Base-by-base conservation (phyloP, 2,113 vertebrate genomes). In the Notarius quadriscutis region DNA sequence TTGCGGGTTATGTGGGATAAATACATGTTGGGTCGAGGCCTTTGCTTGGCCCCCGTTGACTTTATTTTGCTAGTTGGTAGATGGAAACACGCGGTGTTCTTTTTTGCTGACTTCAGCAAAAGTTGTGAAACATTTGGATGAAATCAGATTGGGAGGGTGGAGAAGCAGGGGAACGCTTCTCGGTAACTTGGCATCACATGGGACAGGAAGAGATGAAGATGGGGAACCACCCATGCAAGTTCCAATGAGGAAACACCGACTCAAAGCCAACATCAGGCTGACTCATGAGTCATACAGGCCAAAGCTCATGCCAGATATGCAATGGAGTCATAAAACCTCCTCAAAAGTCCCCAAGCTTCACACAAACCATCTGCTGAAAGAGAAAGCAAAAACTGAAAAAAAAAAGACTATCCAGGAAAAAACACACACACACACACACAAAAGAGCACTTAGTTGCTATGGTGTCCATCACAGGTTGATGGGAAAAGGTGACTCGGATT, bases 151-250 rank as follows among this genome's bases (percentile, higher is more conserved):
- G n/a, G 65, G 17, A 57, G 63, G 65, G 2, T 25, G 9, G 14
- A 34, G 62, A 22, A 51, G 69, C 12, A 22, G 20, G 69, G 5
- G 77, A 69, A 78, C 27, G 22, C 51, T 83, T 50, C 22, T 57
- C 57, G 67, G 30, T 57, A 89, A 89, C 89, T 88, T 89, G 88
- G 62, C 79, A 75, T 60, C 18, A 74, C 90, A 88, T 88, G 85
- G 85, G 78, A 89, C 58, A 22, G 71, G 86, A 63, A 81, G 87
- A 71, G 72, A 53, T 67, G 17, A 62, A 74, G 75, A 85, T 72
- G 51, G 85, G 84, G 82, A 79, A 85, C 67, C 88, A 86, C 62
- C 80, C 81, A 50, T 62, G 63, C 80, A 53, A 30, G 48, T 82
- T 87, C 74, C 84, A 88, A 69, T 75, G 27, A 85, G 77, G 18